Conservation (phyloP, 2,797 vertebrate genomes). For the Dendrocincla tyrannina region DNA sequence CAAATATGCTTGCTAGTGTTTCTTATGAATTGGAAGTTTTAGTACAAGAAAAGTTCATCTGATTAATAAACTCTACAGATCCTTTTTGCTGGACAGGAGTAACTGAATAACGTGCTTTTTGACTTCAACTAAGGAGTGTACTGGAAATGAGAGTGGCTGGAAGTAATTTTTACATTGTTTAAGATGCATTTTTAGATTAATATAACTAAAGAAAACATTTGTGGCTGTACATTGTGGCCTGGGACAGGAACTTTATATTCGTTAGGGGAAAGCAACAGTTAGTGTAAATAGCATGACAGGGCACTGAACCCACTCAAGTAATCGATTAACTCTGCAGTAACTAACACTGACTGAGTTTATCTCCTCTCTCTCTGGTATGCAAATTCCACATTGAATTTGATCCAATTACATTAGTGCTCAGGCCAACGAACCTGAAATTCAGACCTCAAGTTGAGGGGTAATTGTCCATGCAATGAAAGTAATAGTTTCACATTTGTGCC, state of each 20-base stretch:
- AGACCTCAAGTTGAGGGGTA: neutral
- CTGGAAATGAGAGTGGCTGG: neutral
- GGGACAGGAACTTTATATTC: neutral
- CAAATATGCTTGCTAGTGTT: neutral
- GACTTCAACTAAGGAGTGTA: neutral
- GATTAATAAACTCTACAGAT: neutral
- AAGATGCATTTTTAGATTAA: neutral
- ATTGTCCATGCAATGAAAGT: neutral
- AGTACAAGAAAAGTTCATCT: neutral
- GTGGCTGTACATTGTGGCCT: neutral
- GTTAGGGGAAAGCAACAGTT: neutral
- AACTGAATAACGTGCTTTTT: neutral
- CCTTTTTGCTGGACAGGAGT: neutral
- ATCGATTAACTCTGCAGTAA: neutral
- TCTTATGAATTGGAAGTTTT: neutral
- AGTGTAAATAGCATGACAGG: neutral
- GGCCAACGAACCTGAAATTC: neutral
- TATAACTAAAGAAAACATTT: neutral
- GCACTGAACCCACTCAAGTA: neutral
- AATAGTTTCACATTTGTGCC: neutral
- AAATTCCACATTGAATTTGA: neutral
- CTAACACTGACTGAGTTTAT: neutral
- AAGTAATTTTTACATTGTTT: neutral
- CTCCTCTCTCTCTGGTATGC: neutral
- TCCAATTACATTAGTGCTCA: neutral